Base-by-base conservation (phyloP, 2,113 vertebrate species). In the Sceloporus tristichus region DNA sequence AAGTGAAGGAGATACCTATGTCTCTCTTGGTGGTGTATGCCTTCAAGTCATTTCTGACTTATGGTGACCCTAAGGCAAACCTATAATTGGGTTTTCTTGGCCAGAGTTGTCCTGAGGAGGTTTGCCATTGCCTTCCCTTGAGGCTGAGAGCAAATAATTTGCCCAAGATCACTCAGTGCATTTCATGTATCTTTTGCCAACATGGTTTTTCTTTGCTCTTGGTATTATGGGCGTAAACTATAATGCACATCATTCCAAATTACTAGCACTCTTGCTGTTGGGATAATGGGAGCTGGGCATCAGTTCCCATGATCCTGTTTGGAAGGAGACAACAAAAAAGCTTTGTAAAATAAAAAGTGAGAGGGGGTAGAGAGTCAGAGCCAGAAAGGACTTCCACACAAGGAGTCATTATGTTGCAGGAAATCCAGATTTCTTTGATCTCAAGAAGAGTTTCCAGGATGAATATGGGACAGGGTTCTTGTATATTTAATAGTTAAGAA, bases 381-480 rank as follows among this genome's bases (percentile, higher is more conserved):
- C 29, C 48, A 25, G 29, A 79, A 79, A 34, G 34, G 29, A 59
- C 34, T 80, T 21, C 54, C 56, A 62, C 82, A 0, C 70, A 71
- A 70, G 65, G 21, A 42, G 23, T 75, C 14, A 0, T 56, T 53
- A 54, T 0, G 0, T 3, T 71, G 29, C 1, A 42, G 40, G 13
- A 68, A 40, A 1, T 81, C 9, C 13, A 7, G 27, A 23, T 38
- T 68, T 82, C 25, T 78, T 78, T 23, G 27, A 25, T 54, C 7
- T 29, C 82, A 56, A 62, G 59, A 1, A 62, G 13, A 13, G 13
- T 62, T 62, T 13, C 59, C 59, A 62, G 3, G 59, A 13, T 62
- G 59, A 62, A 62, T 62, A 62, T 14, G 13, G 59, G 59, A 13
- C 59, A 62, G 59, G 59, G 13, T 62, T 62, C 59, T 62, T 62